A percentile compares a stretch with the other conserved stretches of the same genome.
phyloP scores from a whole-genome alignment of 2,113 vertebrate species.

The Alces alces region DNA sequence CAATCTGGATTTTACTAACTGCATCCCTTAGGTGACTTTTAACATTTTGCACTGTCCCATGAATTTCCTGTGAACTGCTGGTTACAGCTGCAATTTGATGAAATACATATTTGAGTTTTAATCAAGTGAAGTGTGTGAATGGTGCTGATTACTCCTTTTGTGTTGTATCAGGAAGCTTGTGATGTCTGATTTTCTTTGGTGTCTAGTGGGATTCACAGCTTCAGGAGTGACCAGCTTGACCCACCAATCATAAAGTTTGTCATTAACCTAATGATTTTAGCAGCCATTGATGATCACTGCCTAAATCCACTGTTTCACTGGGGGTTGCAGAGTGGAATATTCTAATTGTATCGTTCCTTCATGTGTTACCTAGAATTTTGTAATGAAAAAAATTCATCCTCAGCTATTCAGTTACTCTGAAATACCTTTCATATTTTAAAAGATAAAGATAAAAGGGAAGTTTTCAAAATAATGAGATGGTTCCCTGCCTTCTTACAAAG shows the following conservation, averaged over 20 bases:
- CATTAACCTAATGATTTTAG: background rate
- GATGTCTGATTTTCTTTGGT: background rate
- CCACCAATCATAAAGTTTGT: background rate
- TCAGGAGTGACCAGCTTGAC: background rate
- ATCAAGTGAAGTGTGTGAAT: background rate
- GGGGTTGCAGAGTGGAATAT: background rate
- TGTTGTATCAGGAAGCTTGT: background rate
- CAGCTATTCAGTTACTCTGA: background rate
- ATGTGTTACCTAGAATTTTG: background rate
- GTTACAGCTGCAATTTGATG: background rate
- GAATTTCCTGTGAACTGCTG: background rate
- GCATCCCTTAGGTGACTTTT: background rate
- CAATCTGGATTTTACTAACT: background rate
- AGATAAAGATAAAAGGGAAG: background rate
- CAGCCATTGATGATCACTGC: background rate
- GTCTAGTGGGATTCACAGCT: background rate
- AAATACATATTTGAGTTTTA: background rate
- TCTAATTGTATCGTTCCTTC: background rate
- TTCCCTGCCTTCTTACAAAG: background rate
- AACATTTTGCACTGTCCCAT: background rate
- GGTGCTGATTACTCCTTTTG: background rate
- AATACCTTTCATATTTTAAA: background rate
- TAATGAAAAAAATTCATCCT: constrained; percentile 7
- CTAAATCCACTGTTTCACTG: background rate
- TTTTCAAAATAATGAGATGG: background rate